Base-by-base conservation (phyloP, 2,113 vertebrate genomes). In the Nesoenas mayeri region DNA sequence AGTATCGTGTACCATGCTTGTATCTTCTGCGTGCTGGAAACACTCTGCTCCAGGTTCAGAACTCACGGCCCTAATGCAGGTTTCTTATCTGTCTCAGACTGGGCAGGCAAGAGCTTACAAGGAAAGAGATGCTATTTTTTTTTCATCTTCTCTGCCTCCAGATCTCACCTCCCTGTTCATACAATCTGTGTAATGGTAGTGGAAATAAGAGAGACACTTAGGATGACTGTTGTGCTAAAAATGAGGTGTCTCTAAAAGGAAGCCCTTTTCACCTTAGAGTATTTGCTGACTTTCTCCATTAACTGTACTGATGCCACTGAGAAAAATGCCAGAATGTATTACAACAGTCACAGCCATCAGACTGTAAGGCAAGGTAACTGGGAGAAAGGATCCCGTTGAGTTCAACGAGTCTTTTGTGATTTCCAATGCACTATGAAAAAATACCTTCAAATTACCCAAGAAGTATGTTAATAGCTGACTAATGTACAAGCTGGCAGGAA, bases 381-480 rank as follows among this genome's bases (percentile, higher is more conserved):
- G 75, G 81, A 79, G 66, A 22, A 28, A 85, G 74, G 82, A 93
- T 48, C 51, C 64, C 2, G 15, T 17, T 40, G 88, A 93, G 56
- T 69, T 96, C 95, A 96, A 94, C n/a, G 44, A 94, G 75, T 12
- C 91, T 94, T 95, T 94, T 96, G 95, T 97, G 95, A 97, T 96
- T 91, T 86, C 83, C 92, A 96, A 15, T 34, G 88, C 83, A 53
- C 92, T 72, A 81, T 31, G 83, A 94, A 95, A 82, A 84, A 95
- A 83, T 18, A 69, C 95, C 79, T 89, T 93, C 89, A 86, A 97
- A 92, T 96, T 92, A 72, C 79, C 92, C 93, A 65, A 87, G 91
- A 95, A 96, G 83, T 94, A 93, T 96, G 88, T 94, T 94, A 96
- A 95, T 96, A 96, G 93, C 95, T 96, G 95, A 96, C 96, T 96